A percentile compares a stretch with the other conserved stretches of the same genome.
phyloP scores from a whole-genome alignment of 2,888 invertebrate genomes.

The Xanthorhoe spadicearia region DNA sequence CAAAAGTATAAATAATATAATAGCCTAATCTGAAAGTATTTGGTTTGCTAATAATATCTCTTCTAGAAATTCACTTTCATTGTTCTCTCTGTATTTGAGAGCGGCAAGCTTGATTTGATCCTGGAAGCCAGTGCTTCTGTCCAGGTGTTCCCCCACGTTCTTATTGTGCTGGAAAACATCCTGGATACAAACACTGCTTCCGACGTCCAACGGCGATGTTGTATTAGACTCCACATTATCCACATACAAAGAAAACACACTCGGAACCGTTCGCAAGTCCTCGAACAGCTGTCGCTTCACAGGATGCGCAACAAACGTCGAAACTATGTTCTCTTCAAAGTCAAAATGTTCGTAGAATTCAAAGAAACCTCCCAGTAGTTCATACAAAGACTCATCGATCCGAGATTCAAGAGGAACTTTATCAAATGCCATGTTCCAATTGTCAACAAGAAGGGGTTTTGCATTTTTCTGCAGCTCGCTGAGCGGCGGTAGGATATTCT shows the following conservation, averaged over 20 bases:
- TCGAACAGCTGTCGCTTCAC: background rate
- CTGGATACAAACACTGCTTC: background rate
- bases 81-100: background rate
- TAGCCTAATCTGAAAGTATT: background rate
- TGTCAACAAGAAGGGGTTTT: background rate
- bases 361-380: conserved; percentile 25
- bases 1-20: too few species aligned
- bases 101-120: background rate
- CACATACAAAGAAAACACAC: background rate
- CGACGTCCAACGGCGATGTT: background rate
- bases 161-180: background rate
- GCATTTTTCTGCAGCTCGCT: background rate
- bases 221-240: background rate
- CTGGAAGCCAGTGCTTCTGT: background rate
- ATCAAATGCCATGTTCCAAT: conserved; percentile 11
- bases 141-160: background rate
- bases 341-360: conserved; percentile 19
- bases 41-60: background rate
- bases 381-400: conserved; percentile 5
- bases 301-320: background rate
- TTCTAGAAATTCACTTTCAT: background rate
- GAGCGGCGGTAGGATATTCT: background rate
- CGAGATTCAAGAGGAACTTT: background rate
- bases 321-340: background rate
- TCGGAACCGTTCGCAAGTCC: background rate